A percentile compares a stretch with the other conserved stretches of the same genome.
These are phyloP conservation scores for Caenorhabditis wallacei DNA, from an alignment of 2,888 invertebrate species.

Conservation along the genomic window DNA sequence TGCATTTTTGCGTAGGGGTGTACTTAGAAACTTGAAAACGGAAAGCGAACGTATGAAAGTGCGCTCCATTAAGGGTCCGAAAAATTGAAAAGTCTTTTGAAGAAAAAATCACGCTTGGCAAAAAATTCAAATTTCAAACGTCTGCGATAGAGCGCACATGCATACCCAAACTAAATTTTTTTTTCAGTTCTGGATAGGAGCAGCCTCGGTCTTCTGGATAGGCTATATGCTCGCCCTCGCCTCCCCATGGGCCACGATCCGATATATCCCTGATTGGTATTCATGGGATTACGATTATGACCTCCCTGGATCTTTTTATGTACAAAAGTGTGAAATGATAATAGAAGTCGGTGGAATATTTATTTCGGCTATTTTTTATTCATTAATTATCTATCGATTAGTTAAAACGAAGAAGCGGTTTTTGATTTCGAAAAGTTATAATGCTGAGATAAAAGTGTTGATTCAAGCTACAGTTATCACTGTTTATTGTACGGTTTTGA, in stretches of 20 bases:
- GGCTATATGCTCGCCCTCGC: constrained; percentile 68
- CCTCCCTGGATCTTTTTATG: constrained; percentile 58
- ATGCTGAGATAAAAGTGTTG: constrained; percentile 76
- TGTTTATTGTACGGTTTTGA: constrained; percentile 76
- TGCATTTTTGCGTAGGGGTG: not conserved
- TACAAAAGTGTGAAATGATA: constrained; percentile 75
- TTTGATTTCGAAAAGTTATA: constrained; percentile 66
- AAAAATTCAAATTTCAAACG: too few species aligned
- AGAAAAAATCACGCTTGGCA: too few species aligned
- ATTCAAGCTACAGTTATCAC: constrained; percentile 78
- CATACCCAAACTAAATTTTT: not conserved
- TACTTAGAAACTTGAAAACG: not conserved
- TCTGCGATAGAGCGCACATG: too few species aligned
- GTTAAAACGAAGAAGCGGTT: constrained; percentile 71
- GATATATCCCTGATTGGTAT: constrained; percentile 74
- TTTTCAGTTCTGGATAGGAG: constrained; percentile 72
- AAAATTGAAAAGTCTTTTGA: too few species aligned
- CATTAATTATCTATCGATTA: constrained; percentile 70
- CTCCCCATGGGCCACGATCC: constrained; percentile 74
- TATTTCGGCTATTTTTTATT: constrained; percentile 74
- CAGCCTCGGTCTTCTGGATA: constrained; percentile 59
- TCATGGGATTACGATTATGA: constrained; percentile 77
- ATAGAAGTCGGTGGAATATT: constrained; percentile 78
- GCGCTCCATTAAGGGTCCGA: not conserved
- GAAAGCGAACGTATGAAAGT: not conserved